Evolutionary conservation across 2,797 vertebrate species (phyloP).

Genomic region (Danionella dracula): DNA sequence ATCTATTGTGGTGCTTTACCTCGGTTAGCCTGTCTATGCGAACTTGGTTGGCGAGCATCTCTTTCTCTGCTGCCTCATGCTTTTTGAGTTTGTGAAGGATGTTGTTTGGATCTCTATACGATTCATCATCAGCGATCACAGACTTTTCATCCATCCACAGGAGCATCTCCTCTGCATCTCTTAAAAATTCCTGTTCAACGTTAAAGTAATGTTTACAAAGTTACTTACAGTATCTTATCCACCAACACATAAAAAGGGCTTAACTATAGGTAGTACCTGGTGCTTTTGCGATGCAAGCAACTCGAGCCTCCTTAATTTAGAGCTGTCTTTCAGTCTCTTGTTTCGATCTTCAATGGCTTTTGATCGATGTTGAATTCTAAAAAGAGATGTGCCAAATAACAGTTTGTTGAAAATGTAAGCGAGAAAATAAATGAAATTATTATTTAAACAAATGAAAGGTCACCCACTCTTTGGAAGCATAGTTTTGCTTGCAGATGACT

Average conservation of each 20-base stretch:
- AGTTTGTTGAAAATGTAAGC: too few relatives aligned
- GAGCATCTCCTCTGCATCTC: slow-evolving; percentile 74
- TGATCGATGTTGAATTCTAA: slow-evolving; percentile 66
- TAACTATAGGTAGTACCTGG: slow-evolving; percentile 68
- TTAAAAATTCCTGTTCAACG: slow-evolving; percentile 75
- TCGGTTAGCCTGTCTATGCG: slow-evolving; percentile 69
- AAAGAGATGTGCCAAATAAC: background rate
- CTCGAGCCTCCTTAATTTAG: slow-evolving; percentile 59
- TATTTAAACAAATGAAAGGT: too few relatives aligned
- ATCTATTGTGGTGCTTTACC: slow-evolving; percentile 54
- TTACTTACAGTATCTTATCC: too few relatives aligned
- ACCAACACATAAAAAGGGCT: background rate
- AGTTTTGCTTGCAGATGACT: slow-evolving; percentile 63
- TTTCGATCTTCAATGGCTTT: slow-evolving; percentile 51
- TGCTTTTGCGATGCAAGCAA: slow-evolving; percentile 73
- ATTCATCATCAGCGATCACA: slow-evolving; percentile 73
- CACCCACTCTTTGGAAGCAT: slow-evolving; percentile 64
- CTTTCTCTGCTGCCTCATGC: slow-evolving; percentile 75
- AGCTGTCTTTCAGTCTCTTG: slow-evolving; percentile 64
- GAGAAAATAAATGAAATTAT: too few relatives aligned
- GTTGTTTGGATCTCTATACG: slow-evolving; percentile 73
- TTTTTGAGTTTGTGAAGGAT: slow-evolving; percentile 74
- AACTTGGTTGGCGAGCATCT: slow-evolving; percentile 76
- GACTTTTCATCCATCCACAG: slow-evolving; percentile 88
- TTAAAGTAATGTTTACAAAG: background rate